Percentiles rank a stretch among this genome's conserved stretches.
phyloP scores from a whole-genome alignment of 2,888 invertebrate genomes.

The Heliothis peltigera region DNA sequence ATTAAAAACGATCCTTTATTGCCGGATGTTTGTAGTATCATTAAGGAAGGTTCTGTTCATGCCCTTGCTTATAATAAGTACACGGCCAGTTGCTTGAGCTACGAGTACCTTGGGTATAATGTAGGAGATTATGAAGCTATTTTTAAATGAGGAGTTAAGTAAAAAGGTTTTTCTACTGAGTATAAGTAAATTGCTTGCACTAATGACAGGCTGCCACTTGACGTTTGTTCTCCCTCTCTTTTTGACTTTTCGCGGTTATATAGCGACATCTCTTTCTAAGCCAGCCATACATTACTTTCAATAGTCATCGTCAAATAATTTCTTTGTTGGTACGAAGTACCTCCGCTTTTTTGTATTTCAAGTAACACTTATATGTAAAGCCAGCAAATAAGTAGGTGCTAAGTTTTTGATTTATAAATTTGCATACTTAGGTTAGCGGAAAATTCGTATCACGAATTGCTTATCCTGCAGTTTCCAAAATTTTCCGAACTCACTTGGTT shows the following conservation, averaged over 20 bases:
- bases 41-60: conserved; percentile 22
- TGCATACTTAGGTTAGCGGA: conserved; percentile 8
- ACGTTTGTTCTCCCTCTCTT: conserved; percentile 3
- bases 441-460: conserved; percentile 17
- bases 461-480: conserved; percentile 9
- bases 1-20: background rate
- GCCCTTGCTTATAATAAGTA: conserved; percentile 35
- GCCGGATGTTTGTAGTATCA: conserved; percentile 25
- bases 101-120: conserved; percentile 6
- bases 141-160: conserved; percentile 17
- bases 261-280: conserved; percentile 1
- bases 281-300: background rate
- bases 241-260: background rate
- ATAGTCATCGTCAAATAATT: conserved; percentile 13
- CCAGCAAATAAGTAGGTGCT: conserved; percentile 16
- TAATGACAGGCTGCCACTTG: conserved; percentile 4
- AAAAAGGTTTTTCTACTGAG: conserved; percentile 16
- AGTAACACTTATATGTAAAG: conserved; percentile 16
- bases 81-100: conserved; percentile 31
- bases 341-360: conserved; percentile 2
- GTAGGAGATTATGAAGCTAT: conserved; percentile 10
- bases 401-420: conserved; percentile 8
- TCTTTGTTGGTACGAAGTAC: background rate
- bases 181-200: conserved; percentile 7
- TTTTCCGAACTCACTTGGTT: conserved; percentile 1